phyloP scores from a whole-genome alignment of 2,888 invertebrate species.

The Calameuta filiformis region DNA sequence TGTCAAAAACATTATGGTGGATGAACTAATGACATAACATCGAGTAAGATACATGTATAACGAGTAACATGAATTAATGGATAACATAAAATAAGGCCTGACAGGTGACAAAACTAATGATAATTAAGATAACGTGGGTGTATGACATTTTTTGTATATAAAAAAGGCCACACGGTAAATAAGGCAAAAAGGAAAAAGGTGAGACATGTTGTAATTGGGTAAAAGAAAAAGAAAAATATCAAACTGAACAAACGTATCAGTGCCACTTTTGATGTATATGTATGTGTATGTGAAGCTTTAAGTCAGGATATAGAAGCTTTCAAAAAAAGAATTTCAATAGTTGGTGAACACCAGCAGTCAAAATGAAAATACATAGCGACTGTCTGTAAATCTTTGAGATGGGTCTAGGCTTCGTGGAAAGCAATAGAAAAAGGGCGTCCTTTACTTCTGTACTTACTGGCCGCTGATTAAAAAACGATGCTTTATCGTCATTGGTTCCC shows the following conservation, averaged over 20 bases:
- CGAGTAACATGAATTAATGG: neutral
- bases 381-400: conserved; percentile 22
- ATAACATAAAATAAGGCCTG: neutral
- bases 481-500: neutral
- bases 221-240: neutral
- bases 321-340: neutral
- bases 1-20: neutral
- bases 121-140: neutral
- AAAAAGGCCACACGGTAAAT: neutral
- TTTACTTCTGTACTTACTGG: conserved; percentile 20
- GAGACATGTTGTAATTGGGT: neutral
- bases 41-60: neutral
- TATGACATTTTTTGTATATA: neutral
- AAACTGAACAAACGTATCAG: neutral
- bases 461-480: conserved; percentile 14
- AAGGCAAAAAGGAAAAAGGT: neutral
- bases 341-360: conserved; percentile 13
- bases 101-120: neutral
- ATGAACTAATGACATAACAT: neutral
- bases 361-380: conserved; percentile 12
- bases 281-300: conserved; percentile 7
- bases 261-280: neutral
- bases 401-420: conserved; percentile 5
- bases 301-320: conserved; percentile 11
- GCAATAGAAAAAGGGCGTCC: conserved; percentile 8